Base-by-base conservation (phyloP, 2,113 vertebrate species). In the Microtus ochrogaster region DNA sequence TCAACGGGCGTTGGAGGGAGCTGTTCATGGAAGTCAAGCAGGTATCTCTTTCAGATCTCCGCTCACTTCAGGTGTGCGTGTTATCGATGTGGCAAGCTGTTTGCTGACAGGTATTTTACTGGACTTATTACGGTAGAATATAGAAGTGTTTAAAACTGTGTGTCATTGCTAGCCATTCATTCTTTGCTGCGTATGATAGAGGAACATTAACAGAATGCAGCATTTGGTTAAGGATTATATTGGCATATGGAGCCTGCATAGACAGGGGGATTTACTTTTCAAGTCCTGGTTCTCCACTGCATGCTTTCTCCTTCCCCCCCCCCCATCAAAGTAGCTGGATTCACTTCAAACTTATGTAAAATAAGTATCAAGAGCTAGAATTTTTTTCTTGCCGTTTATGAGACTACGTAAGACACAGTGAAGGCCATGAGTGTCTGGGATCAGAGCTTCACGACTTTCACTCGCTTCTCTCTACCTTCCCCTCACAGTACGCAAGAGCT, bases 21-120 rank as follows among this genome's bases (percentile, higher is more conserved):
- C 9, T 99, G 66, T 99, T 99, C 77, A 98, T 99, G 98, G 98
- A 99, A 98, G 99, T 99, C 97, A 99, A 99, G 96, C 99, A 99
- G 97, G 99, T 99, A 98, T 88, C 98, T 97, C 63, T 24, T 97
- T 97, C 78, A 58, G 5, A 17, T 78, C 36, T 4, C 1, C 22
- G 3, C n/a, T n/a, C 17, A 39, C 52, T 13, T 36, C 44, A 5
- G 28, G 63, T 2, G 2, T 77, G 17, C 4, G 0, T 2, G 36
- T 63, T 84, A 16, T 24, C 3, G 2, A 13, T 63, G 39, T 36
- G 39, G 22, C 7, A 73, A 63, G 33, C 39, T 79, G 77, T 76
- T 16, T 33, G 93, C 88, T 44, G 47, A 73, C n/a, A 79, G 65
- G n/a, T 17, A 3, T 68, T 65, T 86, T 74, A n/a, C 61, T 13